phyloP scores from a whole-genome alignment of 1,140 invertebrate species.

The Andrena cerasifolii region DNA sequence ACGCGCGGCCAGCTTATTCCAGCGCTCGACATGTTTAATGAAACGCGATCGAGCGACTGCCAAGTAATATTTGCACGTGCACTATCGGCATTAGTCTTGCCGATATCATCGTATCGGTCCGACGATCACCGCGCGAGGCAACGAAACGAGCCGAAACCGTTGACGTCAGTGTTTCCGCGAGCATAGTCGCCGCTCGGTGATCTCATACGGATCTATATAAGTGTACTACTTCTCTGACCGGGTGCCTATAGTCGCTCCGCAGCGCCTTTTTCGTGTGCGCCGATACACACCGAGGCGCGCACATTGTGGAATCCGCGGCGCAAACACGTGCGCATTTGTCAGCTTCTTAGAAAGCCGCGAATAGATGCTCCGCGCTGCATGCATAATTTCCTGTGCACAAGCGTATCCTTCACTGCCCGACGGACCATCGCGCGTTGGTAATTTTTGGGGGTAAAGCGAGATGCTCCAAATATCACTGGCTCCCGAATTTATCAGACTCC shows the following conservation, averaged over 20 bases:
- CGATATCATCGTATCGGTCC: conserved; percentile 56
- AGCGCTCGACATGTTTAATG: conserved; percentile 31
- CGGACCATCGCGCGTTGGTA: background rate
- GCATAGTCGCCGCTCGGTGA: conserved; percentile 16
- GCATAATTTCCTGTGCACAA: conserved; percentile 16
- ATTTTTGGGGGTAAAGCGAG: background rate
- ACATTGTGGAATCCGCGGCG: conserved; percentile 18
- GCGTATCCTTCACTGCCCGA: background rate
- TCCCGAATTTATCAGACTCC: background rate
- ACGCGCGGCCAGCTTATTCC: conserved; percentile 13
- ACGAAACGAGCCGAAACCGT: conserved; percentile 25
- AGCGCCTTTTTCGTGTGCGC: conserved; percentile 24
- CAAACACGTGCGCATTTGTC: conserved; percentile 54
- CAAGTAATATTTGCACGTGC: conserved; percentile 41
- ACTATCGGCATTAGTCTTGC: conserved; percentile 43
- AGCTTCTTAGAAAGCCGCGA: conserved; percentile 48
- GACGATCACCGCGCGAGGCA: conserved; percentile 29
- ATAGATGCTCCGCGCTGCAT: conserved; percentile 32
- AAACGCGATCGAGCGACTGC: conserved; percentile 13
- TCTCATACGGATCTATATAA: conserved; percentile 14
- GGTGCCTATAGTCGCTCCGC: background rate
- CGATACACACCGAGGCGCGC: background rate
- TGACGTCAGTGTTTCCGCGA: conserved; percentile 49
- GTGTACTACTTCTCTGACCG: background rate
- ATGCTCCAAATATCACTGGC: no score